Base-by-base conservation (phyloP, 2,113 vertebrate genomes). In the Colistium nudipinnis region DNA sequence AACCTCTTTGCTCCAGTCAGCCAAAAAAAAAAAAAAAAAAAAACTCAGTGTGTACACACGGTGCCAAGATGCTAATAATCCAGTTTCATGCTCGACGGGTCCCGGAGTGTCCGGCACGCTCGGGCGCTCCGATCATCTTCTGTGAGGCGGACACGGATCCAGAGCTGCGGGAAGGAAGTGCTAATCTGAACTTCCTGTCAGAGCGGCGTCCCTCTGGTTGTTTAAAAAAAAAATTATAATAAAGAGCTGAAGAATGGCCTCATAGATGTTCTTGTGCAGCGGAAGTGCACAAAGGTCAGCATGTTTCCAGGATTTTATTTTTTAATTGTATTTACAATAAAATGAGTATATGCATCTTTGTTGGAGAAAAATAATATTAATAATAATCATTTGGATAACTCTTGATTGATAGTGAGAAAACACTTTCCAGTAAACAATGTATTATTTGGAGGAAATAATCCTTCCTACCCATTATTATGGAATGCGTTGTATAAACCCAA, bases 51-150 rank as follows among this genome's bases (percentile, higher is more conserved):
- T 76, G 68, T 73, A 54, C 47, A 66, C 44, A 70, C 6, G 27
- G 61, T 54, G 71, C 62, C 53, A 64, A 74, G 30, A 75, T 70
- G 70, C 62, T 75, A 62, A 72, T 79, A 75, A 79, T 79, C 59
- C 41, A 28, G 56, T 75, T 79, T 70, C 71, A 55, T 54, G 57
- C 75, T 54, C 60, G 62, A 71, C 57, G 52, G 52, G 52, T 76
- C 51, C 47, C 14, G 8, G 20, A 41, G 68, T 67, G 57, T 77
- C 79, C 74, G 39, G 52, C 41, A 62, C 57, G 74, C 69, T 74
- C 39, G 53, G 55, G 39, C 11, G 54, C 45, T 48, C 47, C 35
- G 36, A 60, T 75, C 54, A 64, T 49, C 33, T 49, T 63, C 54
- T 48, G 47, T 13, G 16, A 41, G 57, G 55, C 49, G 10, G 33